These are phyloP conservation scores for Caenorhabditis uteleia DNA, from an alignment of 2,888 invertebrate genomes.

Conservation along the genomic window DNA sequence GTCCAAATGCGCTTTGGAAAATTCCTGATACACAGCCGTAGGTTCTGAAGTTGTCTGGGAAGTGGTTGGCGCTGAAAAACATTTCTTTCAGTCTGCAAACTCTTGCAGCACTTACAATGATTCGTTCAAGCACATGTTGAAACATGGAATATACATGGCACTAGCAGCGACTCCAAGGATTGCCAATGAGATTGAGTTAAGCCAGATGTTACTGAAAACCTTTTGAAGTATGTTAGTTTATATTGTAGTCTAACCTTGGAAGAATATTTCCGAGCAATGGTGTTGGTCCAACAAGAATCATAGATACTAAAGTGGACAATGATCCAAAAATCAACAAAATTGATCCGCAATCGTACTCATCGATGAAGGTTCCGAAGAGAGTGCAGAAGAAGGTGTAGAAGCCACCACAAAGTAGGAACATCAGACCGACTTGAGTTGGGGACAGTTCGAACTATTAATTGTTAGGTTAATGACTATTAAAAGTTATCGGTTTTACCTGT, in stretches of 20 bases:
- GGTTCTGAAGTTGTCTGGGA: conserved; percentile 85
- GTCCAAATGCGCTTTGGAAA: conserved; percentile 87
- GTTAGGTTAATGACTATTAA: too few species aligned
- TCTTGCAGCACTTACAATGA: conserved; percentile 76
- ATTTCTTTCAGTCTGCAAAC: neutral
- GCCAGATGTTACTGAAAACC: conserved; percentile 55
- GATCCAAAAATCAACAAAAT: conserved; percentile 67
- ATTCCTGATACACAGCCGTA: conserved; percentile 87
- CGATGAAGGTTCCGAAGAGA: conserved; percentile 67
- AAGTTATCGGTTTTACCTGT: conserved; percentile 46
- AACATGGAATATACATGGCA: conserved; percentile 84
- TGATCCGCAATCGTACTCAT: conserved; percentile 53
- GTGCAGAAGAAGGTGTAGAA: conserved; percentile 66
- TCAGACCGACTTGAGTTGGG: conserved; percentile 66
- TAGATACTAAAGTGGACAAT: conserved; percentile 59
- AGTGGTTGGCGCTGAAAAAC: conserved; percentile 71
- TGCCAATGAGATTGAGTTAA: conserved; percentile 77
- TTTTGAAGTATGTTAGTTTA: conserved; percentile 41
- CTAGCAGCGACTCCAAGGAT: conserved; percentile 84
- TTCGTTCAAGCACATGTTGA: conserved; percentile 82
- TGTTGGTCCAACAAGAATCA: conserved; percentile 69
- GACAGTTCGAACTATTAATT: conserved; percentile 63
- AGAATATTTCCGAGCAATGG: conserved; percentile 54
- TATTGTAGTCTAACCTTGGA: conserved; percentile 14
- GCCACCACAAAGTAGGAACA: conserved; percentile 68